Base-by-base conservation (phyloP, 1,140 invertebrate species). In the Platyura marginata region DNA sequence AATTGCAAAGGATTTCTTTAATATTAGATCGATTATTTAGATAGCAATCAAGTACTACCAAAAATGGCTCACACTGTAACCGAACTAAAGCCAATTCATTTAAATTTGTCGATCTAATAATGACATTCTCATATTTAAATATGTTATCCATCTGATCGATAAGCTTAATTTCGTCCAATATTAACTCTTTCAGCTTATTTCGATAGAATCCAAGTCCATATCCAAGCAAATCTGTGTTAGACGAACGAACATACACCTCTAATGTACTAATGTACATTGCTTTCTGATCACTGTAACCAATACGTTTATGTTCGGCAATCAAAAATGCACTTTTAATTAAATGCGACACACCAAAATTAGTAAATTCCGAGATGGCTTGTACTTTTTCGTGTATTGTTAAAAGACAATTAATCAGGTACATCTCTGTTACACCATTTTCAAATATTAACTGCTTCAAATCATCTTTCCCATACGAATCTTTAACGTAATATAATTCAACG, bases 401-500 rank as follows among this genome's bases (percentile, higher is more conserved):
- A 1, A 79, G 51, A 4, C 56, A 52, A 21, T 68, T 54, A 55
- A 53, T 71, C 43, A 57, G 34, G 46, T 52, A 23, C 36, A 50
- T 46, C 44, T 61, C 15, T 18, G 50, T 40, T 6, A 81, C 49
- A 3, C 75, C 75, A 29, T 61, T 51, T 10, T 61, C 53, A 39
- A 60, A 54, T 1, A 81, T 55, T 41, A 80, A 53, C 4, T 72
- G 69, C 36, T 64, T 61, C 42, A 71, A 49, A 53, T 81, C 79
- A 18, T 59, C 45, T 19, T 47, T 15, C n/a, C 51, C 56, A 39
- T 63, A 58, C n/a, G 60, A 54, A 10, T 65, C 51, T 4, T 59
- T 53, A 0, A 68, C 56, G 34, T 96, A 60, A 51, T 70, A 92
- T 48, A 98, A 82, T 68, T 98, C 95, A 1, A 98, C 74, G 3